Evolutionary conservation across 2,113 vertebrate genomes (phyloP).

Genomic region (Pycnonotus jocosus): DNA sequence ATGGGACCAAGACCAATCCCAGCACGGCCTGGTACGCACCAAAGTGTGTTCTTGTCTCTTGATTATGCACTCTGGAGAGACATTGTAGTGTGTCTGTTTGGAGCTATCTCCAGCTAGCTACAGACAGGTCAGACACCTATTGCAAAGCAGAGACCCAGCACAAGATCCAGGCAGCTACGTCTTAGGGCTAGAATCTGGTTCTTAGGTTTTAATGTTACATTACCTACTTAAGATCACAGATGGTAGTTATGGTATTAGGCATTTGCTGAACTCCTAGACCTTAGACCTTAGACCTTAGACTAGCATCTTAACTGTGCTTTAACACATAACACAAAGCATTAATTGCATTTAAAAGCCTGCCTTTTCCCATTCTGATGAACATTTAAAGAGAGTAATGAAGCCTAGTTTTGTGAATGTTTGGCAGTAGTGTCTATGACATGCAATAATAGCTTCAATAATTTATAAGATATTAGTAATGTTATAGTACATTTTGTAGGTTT

Average conservation of each 20-base stretch:
- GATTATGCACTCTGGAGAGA: not conserved
- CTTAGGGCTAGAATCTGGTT: not conserved
- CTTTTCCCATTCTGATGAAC: not conserved
- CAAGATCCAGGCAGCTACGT: not conserved
- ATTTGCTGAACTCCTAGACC: not conserved
- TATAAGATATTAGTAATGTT: not conserved
- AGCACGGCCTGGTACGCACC: too few relatives aligned
- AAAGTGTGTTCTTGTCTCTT: not conserved
- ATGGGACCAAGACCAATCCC: not conserved
- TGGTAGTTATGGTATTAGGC: not conserved
- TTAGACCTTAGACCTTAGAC: too few relatives aligned
- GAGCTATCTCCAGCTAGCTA: not conserved
- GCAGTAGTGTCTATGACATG: not conserved
- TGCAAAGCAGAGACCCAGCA: not conserved
- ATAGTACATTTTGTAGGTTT: not conserved
- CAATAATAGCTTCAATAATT: not conserved
- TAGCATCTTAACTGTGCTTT: not conserved
- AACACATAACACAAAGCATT: not conserved
- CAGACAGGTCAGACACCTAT: not conserved
- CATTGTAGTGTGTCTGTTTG: not conserved
- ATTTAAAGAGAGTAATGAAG: not conserved
- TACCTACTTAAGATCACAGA: not conserved
- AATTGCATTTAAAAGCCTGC: not conserved
- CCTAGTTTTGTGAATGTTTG: not conserved
- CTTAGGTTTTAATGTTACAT: fast-evolving